Evolutionary conservation across 2,113 vertebrate species (phyloP).

Genomic region (Lamprotornis superbus): DNA sequence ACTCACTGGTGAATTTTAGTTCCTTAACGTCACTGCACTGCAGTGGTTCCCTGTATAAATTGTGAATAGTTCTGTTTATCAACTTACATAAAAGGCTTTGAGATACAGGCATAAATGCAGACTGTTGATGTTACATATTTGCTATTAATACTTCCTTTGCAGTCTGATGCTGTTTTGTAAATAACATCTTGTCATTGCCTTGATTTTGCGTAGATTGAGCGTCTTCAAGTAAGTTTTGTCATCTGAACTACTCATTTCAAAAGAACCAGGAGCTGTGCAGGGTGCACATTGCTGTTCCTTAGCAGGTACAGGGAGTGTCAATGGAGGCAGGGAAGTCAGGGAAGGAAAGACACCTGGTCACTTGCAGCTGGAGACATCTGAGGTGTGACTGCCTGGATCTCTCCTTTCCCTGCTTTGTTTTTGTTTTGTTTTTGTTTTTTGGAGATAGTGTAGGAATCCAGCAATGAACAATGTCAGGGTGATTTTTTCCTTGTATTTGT

Average conservation of each 20-base stretch:
- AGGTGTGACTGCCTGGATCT: neutral
- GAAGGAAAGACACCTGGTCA: neutral
- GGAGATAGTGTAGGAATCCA: neutral
- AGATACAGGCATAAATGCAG: neutral
- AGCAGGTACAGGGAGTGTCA: neutral
- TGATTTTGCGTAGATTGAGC: neutral
- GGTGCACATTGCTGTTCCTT: neutral
- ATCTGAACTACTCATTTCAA: neutral
- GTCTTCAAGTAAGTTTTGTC: neutral
- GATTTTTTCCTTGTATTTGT: neutral
- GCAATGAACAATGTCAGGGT: neutral
- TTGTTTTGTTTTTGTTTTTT: too few species aligned
- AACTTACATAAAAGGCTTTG: neutral
- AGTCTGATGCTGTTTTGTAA: neutral
- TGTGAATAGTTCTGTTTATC: neutral
- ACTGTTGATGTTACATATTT: neutral
- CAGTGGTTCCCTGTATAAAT: neutral
- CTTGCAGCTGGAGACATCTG: neutral
- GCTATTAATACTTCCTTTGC: neutral
- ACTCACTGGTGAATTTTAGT: slow-evolving; percentile 23
- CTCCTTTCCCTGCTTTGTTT: neutral
- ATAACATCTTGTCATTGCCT: neutral
- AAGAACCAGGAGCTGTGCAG: neutral
- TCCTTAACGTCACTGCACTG: neutral
- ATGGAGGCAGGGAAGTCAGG: neutral